phyloP scores from a whole-genome alignment of 2,797 vertebrate genomes.

The Pithecia hirsuta region DNA sequence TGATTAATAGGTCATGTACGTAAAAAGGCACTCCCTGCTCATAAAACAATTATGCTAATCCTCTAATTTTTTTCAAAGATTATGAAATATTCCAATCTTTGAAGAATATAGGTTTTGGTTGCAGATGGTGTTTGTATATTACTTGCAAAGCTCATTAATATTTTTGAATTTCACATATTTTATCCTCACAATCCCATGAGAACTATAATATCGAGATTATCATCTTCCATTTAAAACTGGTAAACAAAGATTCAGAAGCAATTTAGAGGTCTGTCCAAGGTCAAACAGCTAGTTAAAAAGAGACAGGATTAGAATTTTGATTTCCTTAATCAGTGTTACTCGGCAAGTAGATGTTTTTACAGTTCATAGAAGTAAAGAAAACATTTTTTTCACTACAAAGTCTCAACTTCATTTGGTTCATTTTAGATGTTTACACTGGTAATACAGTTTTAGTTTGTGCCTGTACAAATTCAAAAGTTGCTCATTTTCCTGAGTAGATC shows the following conservation, averaged over 20 bases:
- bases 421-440: neutral
- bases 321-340: constrained; percentile 7
- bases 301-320: constrained; percentile 48
- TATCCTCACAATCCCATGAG: constrained; percentile 39
- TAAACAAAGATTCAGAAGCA: constrained; percentile 50
- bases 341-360: neutral
- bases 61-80: constrained; percentile 57
- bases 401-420: neutral
- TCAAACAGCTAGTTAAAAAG: constrained; percentile 47
- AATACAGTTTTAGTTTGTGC: neutral
- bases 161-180: constrained; percentile 65
- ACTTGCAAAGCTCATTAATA: constrained; percentile 50
- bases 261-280: constrained; percentile 50
- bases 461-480: neutral
- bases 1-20: constrained; percentile 61
- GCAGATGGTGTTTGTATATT: constrained; percentile 47
- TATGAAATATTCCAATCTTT: constrained; percentile 60
- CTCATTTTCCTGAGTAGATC: neutral
- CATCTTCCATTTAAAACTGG: constrained; percentile 19
- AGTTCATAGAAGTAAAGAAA: neutral
- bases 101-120: constrained; percentile 60
- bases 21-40: neutral
- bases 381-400: neutral
- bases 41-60: constrained; percentile 63
- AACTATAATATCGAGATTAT: constrained; percentile 29